Conservation (phyloP, 2,113 vertebrate genomes). For the Cynocephalus volans region DNA sequence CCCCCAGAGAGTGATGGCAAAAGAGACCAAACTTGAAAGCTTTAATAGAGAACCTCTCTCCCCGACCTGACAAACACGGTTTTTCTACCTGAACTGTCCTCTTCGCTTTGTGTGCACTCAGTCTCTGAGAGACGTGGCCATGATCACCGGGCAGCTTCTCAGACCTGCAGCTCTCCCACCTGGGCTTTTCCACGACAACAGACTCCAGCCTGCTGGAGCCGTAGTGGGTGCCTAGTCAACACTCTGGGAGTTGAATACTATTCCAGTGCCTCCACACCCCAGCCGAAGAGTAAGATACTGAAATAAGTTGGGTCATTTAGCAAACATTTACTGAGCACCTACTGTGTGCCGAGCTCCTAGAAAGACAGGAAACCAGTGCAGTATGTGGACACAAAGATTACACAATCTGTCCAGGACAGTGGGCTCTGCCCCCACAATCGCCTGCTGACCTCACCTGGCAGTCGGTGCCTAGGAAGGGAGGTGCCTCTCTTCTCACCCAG, state of each 20-base stretch:
- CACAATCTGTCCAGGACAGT: not conserved
- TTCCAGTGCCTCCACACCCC: not conserved
- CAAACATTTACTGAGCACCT: not conserved
- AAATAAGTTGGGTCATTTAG: not conserved
- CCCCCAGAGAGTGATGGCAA: not conserved
- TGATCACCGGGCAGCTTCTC: not conserved
- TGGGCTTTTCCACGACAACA: not conserved
- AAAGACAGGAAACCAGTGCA: not conserved
- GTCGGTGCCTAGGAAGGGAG: rapidly evolving
- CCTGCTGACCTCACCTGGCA: rapidly evolving
- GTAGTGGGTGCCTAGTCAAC: rapidly evolving
- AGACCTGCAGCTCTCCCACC: not conserved
- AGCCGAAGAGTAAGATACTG: not conserved
- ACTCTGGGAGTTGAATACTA: no score
- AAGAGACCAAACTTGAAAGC: not conserved
- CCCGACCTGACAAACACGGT: rapidly evolving
- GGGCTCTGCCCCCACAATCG: rapidly evolving
- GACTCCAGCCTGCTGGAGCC: not conserved
- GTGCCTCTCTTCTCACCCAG: not conserved
- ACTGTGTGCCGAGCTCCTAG: not conserved
- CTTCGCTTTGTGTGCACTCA: not conserved
- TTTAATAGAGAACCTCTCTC: not conserved
- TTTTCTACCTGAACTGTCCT: not conserved
- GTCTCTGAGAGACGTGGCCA: not conserved
- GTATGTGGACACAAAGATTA: not conserved